Percentiles rank a stretch among this genome's conserved stretches.
phyloP scores from a whole-genome alignment of 2,888 invertebrate species.

The Gasteruption jaculator region DNA sequence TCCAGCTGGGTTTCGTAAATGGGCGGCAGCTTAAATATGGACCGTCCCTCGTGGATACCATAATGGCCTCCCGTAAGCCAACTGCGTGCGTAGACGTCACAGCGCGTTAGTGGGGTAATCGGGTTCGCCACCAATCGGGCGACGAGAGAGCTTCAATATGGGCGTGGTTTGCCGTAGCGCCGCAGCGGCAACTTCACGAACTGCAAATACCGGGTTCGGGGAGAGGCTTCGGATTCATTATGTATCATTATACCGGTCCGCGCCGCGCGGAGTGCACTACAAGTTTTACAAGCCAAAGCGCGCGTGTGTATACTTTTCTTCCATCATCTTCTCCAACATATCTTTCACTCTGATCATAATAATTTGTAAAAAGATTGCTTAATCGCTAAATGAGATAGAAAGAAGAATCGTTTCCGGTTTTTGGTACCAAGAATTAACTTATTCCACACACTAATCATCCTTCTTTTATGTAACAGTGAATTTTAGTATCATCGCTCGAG shows the following conservation, averaged over 20 bases:
- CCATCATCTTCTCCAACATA: conserved; percentile 34
- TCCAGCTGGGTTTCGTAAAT: conserved; percentile 5
- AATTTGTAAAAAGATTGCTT: too few relatives aligned
- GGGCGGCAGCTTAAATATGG: too few relatives aligned
- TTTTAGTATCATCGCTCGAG: too few relatives aligned
- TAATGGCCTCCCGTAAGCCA: conserved; percentile 42
- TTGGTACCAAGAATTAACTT: too few relatives aligned
- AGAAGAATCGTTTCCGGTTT: too few relatives aligned
- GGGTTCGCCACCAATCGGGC: conserved; percentile 32
- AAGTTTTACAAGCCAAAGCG: conserved; percentile 46
- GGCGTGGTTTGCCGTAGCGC: conserved; percentile 41
- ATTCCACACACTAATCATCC: too few relatives aligned
- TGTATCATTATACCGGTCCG: conserved; percentile 53
- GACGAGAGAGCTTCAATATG: conserved; percentile 9
- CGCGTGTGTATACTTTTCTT: conserved; percentile 45
- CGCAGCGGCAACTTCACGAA: conserved; percentile 35
- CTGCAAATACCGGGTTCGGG: conserved; percentile 39
- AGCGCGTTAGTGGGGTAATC: conserved; percentile 25
- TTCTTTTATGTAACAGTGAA: too few relatives aligned
- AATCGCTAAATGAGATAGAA: too few relatives aligned
- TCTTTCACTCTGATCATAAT: too few relatives aligned
- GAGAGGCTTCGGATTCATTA: conserved; percentile 51
- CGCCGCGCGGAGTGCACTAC: conserved; percentile 52
- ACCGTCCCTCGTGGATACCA: conserved; percentile 41
- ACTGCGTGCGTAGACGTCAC: conserved; percentile 28